Evolutionary conservation across 1,140 invertebrate species (phyloP), one percentile per base, ranked within the genome.

Genomic region (Bradynema listronoti): DNA sequence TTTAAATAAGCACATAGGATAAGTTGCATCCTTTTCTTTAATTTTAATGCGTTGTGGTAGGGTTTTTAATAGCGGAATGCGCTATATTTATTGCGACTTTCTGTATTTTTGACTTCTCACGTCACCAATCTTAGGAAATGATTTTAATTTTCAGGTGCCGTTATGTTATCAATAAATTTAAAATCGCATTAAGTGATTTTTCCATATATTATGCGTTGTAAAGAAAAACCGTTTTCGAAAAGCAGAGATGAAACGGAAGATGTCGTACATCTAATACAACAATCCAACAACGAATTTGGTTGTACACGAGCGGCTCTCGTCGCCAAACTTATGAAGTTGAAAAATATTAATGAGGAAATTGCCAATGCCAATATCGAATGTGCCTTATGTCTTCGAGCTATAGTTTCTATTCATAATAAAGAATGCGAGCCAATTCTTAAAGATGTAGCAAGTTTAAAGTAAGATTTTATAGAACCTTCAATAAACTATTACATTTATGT

Each of bases 271-370:
- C 16, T 50, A 4, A 5, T 50, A 4, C 47, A 29, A 9, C 27
- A n/a, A 50, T 50, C n/a, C 16, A 32, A 50, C 16, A 32, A 2
- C n/a, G 47, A 50, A 19, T 30, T 30, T 50, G n/a, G 14, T 30
- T n/a, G 27, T 27, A 50, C 47, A n/a, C 3, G 27, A 3, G 14
- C 16, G 47, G 14, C 34, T 4, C 9, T 27, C 5, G 27, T 27
- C 19, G 34, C 16, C 29, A 3, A 32, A 4, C 27, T 50, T 16
- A 50, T 50, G 47, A 4, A 25, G 4, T 32, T 24, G n/a, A 50
- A 50, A n/a, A 50, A 50, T 9, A 50, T 50, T n/a, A 50, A 50
- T 29, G 47, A 50, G n/a, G 47, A 19, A n/a, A 50, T 32, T 4
- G 47, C 47, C 34, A 5, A 19, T 19, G 16, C 47, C 5, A 24